Conservation (phyloP, 2,797 vertebrate genomes). For the Sitta carolinensis region DNA sequence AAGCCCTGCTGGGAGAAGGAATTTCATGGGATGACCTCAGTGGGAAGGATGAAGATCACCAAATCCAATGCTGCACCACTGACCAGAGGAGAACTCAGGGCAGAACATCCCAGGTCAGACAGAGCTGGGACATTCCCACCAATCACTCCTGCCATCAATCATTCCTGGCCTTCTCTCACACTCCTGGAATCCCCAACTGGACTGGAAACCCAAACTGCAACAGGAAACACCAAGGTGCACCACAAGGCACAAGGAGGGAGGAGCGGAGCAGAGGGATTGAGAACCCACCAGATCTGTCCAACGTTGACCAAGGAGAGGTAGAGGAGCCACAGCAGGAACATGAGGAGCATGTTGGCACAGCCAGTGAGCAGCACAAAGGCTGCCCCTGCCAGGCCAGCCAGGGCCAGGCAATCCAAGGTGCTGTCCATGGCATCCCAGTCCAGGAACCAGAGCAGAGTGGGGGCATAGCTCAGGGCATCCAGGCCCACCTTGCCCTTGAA, state of each 20-base stretch:
- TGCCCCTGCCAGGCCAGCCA: conserved; percentile 82
- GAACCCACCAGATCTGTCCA: conserved; percentile 93
- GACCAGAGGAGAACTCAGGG: not conserved
- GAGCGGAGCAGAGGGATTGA: not conserved
- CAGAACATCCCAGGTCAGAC: not conserved
- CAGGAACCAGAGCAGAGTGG: conserved; percentile 89
- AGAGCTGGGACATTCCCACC: not conserved
- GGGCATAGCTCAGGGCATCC: conserved; percentile 82
- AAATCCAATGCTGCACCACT: too few species aligned
- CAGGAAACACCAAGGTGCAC: accelerated
- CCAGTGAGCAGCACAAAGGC: conserved; percentile 82
- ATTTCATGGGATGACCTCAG: not conserved
- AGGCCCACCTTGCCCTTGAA: conserved; percentile 81
- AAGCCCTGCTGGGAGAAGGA: accelerated
- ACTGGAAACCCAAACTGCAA: accelerated
- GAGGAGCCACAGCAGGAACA: conserved; percentile 87
- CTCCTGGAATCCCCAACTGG: not conserved
- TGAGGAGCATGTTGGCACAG: conserved; percentile 91
- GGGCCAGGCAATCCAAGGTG: conserved; percentile 84
- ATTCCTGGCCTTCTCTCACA: not conserved
- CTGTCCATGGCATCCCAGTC: conserved; percentile 89
- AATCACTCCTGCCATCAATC: not conserved
- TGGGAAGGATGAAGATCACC: accelerated
- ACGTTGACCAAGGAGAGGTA: conserved; percentile 93
- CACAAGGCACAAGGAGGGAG: not conserved